Evolutionary conservation across 2,888 invertebrate species (phyloP).

Genomic region (Xestia rhomboidea): DNA sequence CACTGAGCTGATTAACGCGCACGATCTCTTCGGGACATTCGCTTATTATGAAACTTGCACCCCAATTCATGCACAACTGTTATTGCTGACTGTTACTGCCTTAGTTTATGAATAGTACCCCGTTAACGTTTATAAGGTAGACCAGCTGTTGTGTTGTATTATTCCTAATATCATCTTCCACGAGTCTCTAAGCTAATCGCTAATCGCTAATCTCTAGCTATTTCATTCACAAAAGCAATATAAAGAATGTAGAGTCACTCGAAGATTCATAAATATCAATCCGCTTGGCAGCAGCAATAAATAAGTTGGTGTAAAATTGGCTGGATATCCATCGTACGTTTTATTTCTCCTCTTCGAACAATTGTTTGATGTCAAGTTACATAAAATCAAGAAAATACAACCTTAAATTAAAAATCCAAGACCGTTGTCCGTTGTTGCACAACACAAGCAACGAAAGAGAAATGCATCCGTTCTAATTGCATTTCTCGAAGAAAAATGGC

Average conservation of each 20-base stretch:
- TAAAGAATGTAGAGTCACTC: slow-evolving; percentile 20
- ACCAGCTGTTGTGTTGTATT: background rate
- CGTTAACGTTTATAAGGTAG: slow-evolving; percentile 27
- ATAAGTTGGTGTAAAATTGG: slow-evolving; percentile 53
- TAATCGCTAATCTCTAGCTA: too few species aligned
- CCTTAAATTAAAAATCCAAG: slow-evolving; percentile 75
- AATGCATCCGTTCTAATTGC: slow-evolving; percentile 85
- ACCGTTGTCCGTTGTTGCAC: slow-evolving; percentile 76
- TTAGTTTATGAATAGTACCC: slow-evolving; percentile 43
- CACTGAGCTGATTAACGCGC: slow-evolving; percentile 53
- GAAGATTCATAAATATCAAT: slow-evolving; percentile 49
- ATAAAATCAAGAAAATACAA: slow-evolving; percentile 65
- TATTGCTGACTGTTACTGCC: slow-evolving; percentile 37
- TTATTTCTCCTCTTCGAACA: slow-evolving; percentile 50
- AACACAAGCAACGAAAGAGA: slow-evolving; percentile 79
- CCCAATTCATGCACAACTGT: slow-evolving; percentile 50
- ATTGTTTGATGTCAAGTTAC: slow-evolving; percentile 62
- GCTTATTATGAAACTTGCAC: slow-evolving; percentile 54
- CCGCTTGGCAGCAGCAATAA: slow-evolving; percentile 52
- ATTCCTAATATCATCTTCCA: background rate
- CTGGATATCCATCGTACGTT: slow-evolving; percentile 39
- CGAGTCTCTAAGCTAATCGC: too few species aligned
- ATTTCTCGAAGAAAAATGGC: slow-evolving; percentile 85
- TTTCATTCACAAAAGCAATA: slow-evolving; percentile 38
- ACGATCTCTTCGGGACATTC: slow-evolving; percentile 52